These are phyloP conservation scores for Pangasius macronema DNA, from an alignment of 2,797 vertebrate genomes.

Conservation along the genomic window DNA sequence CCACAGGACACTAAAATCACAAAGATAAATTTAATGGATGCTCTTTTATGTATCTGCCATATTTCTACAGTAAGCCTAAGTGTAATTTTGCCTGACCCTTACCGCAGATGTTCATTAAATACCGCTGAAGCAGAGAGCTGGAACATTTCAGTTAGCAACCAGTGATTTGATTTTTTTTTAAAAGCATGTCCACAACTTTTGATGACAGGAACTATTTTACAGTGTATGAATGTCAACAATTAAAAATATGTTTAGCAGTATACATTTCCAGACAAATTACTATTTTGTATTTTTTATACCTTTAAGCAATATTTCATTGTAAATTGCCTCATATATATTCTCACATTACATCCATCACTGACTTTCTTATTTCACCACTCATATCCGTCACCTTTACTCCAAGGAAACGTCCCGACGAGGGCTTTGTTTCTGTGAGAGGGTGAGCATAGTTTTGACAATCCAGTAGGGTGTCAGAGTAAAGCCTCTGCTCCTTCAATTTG, in stretches of 20 bases:
- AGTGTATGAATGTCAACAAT: neutral
- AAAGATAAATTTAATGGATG: conserved; percentile 52
- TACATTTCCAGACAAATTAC: neutral
- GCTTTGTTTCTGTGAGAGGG: neutral
- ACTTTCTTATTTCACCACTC: no score
- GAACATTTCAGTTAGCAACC: neutral
- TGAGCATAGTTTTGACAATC: neutral
- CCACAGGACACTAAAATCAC: conserved; percentile 63
- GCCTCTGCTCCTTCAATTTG: neutral
- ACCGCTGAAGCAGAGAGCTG: neutral
- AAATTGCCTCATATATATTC: neutral
- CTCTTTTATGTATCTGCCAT: conserved; percentile 57
- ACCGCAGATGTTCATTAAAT: conserved; percentile 26
- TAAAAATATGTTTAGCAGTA: neutral
- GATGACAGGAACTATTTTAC: neutral
- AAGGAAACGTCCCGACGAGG: no score
- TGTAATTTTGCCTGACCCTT: conserved; percentile 45
- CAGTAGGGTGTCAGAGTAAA: neutral
- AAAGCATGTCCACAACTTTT: neutral
- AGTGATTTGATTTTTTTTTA: neutral
- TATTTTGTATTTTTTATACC: neutral
- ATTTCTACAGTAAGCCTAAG: conserved; percentile 45
- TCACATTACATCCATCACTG: no score
- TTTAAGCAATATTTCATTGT: neutral
- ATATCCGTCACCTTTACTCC: no score